Evolutionary conservation across 2,797 vertebrate genomes (phyloP).

Genomic region (Artibeus jamaicensis): DNA sequence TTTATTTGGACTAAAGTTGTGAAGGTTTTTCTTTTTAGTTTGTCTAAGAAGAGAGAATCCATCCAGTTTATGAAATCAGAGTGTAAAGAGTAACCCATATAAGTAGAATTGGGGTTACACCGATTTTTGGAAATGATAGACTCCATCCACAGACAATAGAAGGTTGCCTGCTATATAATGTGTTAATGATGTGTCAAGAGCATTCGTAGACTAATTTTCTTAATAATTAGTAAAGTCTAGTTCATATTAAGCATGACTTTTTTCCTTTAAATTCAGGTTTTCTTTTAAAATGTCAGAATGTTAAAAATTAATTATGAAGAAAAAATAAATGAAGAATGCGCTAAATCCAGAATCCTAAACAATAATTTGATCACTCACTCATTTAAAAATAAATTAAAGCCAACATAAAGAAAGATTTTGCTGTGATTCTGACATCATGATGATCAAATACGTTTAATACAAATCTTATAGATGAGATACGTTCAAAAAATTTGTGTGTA

Average conservation of each 20-base stretch:
- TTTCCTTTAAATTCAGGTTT: constrained; percentile 31
- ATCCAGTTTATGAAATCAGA: neutral
- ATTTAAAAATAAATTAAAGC: constrained; percentile 8
- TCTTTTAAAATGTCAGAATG: constrained; percentile 30
- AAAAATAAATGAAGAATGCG: neutral
- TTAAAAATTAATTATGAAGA: neutral
- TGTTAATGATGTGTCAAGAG: constrained; percentile 57
- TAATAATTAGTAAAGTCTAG: constrained; percentile 63
- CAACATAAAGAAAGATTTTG: neutral
- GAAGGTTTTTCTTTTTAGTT: neutral
- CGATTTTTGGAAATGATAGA: constrained; percentile 49
- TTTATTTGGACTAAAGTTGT: neutral
- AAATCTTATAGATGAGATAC: neutral
- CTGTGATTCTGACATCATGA: neutral
- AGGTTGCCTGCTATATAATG: neutral
- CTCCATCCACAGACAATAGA: constrained; percentile 13
- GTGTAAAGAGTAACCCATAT: constrained; percentile 18
- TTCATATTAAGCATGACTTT: constrained; percentile 29
- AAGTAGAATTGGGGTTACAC: constrained; percentile 53
- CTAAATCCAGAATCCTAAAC: neutral
- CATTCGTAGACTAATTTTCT: constrained; percentile 28
- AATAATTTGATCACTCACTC: neutral
- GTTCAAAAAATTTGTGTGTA: neutral
- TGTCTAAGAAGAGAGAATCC: neutral
- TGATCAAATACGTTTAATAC: neutral